Base-by-base conservation (phyloP, 2,113 vertebrate genomes). In the Terrapene triunguis region DNA sequence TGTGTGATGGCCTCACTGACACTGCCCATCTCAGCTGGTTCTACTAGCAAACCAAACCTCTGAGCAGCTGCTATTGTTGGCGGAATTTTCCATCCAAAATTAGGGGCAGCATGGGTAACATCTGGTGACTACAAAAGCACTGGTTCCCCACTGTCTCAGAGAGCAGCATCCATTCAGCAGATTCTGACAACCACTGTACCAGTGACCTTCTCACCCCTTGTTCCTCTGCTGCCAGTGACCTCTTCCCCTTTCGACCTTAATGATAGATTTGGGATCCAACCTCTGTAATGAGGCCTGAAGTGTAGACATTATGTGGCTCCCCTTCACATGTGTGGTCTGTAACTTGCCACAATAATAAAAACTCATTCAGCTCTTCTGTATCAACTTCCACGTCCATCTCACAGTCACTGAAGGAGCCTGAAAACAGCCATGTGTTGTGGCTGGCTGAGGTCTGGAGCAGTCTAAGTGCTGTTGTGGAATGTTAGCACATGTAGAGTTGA, bases 231-330 rank as follows among this genome's bases (percentile, higher is more conserved):
- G 83, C 95, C 88, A 21, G 91, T 96, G 94, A 96, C 96, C 96
- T 97, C 91, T 97, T 95, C 93, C 84, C 91, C 94, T 93, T 89
- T 42, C 84, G 82, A 32, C 42, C 50, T 90, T 95, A 97, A 94
- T 97, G 96, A 95, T 90, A 88, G 84, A 92, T 95, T 95, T 95
- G 88, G 92, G 92, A 94, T 94, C 93, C 93, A 95, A 76, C 96
- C 59, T 95, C 0, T 0, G 69, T 93, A 95, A 96, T 96, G 94
- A 97, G 82, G 86, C 87, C 88, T 87, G 82, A 96, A 96, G 47
- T 82, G 27, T 72, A 94, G 65, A 89, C 80, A 80, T 97, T 96
- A 92, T 50, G 95, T 19, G 48, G 51, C 13, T 94, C 82, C n/a
- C 8, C 4, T 89, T 24, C 82, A 8, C 87, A 80, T 85, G 62